phyloP scores from a whole-genome alignment of 2,797 vertebrate species.

The Phylloscopus collybita region DNA sequence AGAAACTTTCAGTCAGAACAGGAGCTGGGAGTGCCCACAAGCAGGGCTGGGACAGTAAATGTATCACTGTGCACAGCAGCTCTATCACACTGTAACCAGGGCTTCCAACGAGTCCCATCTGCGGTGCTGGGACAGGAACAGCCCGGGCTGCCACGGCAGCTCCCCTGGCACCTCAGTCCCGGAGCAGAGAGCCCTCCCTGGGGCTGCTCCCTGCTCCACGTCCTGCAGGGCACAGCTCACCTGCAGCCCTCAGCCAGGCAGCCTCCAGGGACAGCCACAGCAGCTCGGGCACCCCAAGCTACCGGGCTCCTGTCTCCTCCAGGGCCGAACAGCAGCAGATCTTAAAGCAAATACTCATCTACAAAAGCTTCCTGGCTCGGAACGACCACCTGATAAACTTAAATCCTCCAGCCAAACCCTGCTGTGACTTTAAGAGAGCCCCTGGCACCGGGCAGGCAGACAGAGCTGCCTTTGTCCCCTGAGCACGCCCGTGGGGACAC shows the following conservation, averaged over 20 bases:
- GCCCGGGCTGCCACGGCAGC: not conserved
- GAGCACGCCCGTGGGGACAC: not conserved
- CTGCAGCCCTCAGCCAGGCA: rapidly evolving
- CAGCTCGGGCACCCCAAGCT: not conserved
- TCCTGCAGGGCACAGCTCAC: too few relatives aligned
- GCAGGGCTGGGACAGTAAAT: not conserved
- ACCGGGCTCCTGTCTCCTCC: rapidly evolving
- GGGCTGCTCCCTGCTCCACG: too few relatives aligned
- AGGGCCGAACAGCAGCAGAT: not conserved
- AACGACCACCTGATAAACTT: not conserved
- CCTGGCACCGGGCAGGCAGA: not conserved
- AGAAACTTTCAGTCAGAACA: not conserved
- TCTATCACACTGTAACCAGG: too few relatives aligned
- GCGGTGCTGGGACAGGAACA: rapidly evolving
- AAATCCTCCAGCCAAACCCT: not conserved
- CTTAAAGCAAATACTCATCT: not conserved
- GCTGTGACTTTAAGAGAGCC: slow-evolving; percentile 11
- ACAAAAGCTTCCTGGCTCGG: not conserved
- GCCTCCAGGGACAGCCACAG: rapidly evolving
- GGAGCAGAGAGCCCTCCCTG: not conserved
- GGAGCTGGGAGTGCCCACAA: not conserved
- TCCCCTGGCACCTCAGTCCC: not conserved
- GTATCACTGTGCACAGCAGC: not conserved
- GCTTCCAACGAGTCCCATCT: not conserved
- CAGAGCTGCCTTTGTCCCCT: slow-evolving; percentile 11